These are phyloP conservation scores for Amazona finschi DNA, from an alignment of 2,797 vertebrate genomes.

Conservation along the genomic window DNA sequence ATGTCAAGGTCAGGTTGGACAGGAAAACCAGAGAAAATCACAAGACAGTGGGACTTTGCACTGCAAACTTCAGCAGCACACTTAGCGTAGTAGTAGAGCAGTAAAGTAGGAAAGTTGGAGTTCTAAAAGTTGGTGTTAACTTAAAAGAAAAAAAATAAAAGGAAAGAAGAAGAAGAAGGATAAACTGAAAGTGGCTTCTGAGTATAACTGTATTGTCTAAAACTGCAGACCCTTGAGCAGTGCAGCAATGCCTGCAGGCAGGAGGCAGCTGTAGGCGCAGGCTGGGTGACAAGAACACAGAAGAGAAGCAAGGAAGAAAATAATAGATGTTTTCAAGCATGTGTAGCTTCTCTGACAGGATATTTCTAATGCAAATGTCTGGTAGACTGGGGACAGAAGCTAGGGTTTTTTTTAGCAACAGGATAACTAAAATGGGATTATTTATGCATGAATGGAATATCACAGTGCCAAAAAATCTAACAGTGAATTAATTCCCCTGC, in stretches of 20 bases:
- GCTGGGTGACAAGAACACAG: background rate
- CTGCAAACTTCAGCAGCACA: background rate
- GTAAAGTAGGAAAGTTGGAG: background rate
- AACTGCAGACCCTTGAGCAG: background rate
- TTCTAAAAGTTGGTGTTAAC: background rate
- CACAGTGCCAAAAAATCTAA: background rate
- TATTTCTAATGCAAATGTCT: background rate
- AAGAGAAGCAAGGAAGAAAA: background rate
- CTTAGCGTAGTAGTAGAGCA: fast-evolving
- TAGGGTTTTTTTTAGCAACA: background rate
- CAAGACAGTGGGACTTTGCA: background rate
- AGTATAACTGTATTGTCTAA: background rate
- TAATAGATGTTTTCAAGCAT: background rate
- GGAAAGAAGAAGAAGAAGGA: background rate
- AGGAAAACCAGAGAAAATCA: background rate
- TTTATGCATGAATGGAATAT: slow-evolving; percentile 9
- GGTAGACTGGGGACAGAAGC: background rate
- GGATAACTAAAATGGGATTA: background rate
- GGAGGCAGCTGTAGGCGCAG: background rate
- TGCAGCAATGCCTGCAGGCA: background rate
- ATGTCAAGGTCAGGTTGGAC: background rate
- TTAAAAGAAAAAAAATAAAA: background rate
- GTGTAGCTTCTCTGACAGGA: background rate
- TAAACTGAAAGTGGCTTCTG: background rate
- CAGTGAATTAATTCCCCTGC: background rate